Evolutionary conservation across 92 coral and sea anemone species (phyloP).

Genomic region (Parazoanthus atlanticus): DNA sequence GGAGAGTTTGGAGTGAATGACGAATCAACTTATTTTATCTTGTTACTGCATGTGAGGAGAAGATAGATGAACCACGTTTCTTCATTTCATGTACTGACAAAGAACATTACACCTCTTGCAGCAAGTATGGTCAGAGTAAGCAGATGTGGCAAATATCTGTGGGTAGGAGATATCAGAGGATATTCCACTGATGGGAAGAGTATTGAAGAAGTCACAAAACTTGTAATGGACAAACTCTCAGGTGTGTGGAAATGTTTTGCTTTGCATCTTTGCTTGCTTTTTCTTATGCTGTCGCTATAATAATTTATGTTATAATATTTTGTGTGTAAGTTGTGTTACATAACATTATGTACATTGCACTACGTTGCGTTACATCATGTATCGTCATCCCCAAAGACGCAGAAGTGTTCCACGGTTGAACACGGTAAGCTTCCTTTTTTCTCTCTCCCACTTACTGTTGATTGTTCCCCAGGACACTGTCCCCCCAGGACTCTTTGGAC

Average conservation of each 20-base stretch:
- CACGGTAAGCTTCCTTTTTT: too few relatives aligned
- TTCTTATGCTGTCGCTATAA: neutral
- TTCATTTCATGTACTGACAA: too few relatives aligned
- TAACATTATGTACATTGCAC: neutral
- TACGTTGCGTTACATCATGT: neutral
- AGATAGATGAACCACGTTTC: too few relatives aligned
- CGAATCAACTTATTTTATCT: too few relatives aligned
- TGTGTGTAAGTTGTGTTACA: neutral
- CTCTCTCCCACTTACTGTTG: too few relatives aligned
- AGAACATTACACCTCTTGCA: neutral
- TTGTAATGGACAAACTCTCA: constrained; percentile 58
- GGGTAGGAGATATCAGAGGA: constrained; percentile 71
- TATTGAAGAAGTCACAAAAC: constrained; percentile 66
- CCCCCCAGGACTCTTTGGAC: too few relatives aligned
- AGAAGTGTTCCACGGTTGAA: too few relatives aligned
- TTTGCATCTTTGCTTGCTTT: neutral
- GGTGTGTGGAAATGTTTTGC: constrained; percentile 48
- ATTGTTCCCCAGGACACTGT: too few relatives aligned
- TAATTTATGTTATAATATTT: too few relatives aligned
- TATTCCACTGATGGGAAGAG: constrained; percentile 31
- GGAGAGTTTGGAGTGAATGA: too few relatives aligned
- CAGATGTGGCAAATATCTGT: constrained; percentile 53
- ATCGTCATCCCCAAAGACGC: too few relatives aligned
- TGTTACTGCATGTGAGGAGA: too few relatives aligned
- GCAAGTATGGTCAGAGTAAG: neutral